Percentiles rank a stretch among this genome's conserved stretches.
phyloP scores from a whole-genome alignment of 2,113 vertebrate genomes.

The Plestiodon gilberti region DNA sequence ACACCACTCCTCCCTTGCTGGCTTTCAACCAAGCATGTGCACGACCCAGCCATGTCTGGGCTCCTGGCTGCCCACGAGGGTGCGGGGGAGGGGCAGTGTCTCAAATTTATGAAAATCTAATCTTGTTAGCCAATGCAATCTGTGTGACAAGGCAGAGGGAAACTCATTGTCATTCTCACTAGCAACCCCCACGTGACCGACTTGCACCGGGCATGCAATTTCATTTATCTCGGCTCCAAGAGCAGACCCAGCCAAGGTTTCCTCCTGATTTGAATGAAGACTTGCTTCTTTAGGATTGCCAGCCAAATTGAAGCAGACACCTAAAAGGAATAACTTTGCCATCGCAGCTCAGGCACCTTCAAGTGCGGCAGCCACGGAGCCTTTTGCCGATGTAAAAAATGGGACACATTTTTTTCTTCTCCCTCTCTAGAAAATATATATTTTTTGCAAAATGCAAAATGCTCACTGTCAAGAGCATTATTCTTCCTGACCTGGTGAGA shows the following conservation, averaged over 20 bases:
- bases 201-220: slow-evolving; percentile 49
- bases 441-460: no score
- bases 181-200: slow-evolving; percentile 61
- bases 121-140: slow-evolving; percentile 78
- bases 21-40: slow-evolving; percentile 47
- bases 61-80: slow-evolving; percentile 35
- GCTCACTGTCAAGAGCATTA: neutral
- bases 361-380: neutral
- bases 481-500: neutral
- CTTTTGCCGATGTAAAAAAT: neutral
- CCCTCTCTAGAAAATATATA: no score
- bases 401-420: neutral
- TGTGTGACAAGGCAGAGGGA: slow-evolving; percentile 29
- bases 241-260: slow-evolving; percentile 29
- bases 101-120: slow-evolving; percentile 83
- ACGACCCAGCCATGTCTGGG: slow-evolving; percentile 49
- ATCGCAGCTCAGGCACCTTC: neutral
- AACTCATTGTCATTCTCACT: slow-evolving; percentile 67
- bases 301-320: slow-evolving; percentile 20
- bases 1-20: neutral
- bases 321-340: slow-evolving; percentile 49
- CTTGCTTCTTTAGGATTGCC: neutral
- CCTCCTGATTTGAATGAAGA: neutral
- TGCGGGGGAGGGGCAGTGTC: slow-evolving; percentile 56
- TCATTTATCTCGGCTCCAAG: slow-evolving; percentile 41